These are phyloP conservation scores for Gasteruption jaculator DNA, from an alignment of 2,888 invertebrate species.

Conservation along the genomic window DNA sequence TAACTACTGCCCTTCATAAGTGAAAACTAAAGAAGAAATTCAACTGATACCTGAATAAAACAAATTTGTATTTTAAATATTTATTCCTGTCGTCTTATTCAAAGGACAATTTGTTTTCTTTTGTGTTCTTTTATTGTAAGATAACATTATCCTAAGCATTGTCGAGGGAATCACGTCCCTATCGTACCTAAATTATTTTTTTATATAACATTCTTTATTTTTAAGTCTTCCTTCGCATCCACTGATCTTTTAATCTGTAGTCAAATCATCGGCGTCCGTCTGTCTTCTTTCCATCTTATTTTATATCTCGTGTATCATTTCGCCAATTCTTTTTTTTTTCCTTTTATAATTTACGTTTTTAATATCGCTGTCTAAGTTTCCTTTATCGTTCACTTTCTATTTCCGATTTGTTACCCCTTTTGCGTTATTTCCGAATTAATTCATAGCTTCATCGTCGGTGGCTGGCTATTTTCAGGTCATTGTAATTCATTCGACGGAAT, in stretches of 20 bases:
- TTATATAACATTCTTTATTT: slow-evolving; percentile 49
- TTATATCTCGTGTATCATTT: slow-evolving; percentile 6
- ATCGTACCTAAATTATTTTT: slow-evolving; percentile 50
- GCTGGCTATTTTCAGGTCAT: too few species aligned
- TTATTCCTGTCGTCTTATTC: slow-evolving; percentile 49
- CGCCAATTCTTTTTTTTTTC: too few species aligned
- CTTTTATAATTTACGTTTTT: slow-evolving; percentile 15
- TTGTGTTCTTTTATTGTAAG: slow-evolving; percentile 52
- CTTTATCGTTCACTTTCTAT: slow-evolving; percentile 15
- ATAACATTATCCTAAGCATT: slow-evolving; percentile 52
- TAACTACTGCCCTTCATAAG: too few species aligned
- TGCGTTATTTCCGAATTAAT: too few species aligned
- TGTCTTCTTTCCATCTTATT: slow-evolving; percentile 17
- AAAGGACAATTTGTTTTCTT: slow-evolving; percentile 51
- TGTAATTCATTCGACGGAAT: too few species aligned
- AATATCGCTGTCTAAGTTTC: slow-evolving; percentile 19
- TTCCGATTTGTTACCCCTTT: too few species aligned
- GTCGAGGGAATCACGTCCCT: slow-evolving; percentile 43
- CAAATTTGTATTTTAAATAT: slow-evolving; percentile 49
- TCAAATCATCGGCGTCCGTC: slow-evolving; percentile 24
- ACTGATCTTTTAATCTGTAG: slow-evolving; percentile 40
- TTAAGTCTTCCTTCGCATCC: slow-evolving; percentile 40
- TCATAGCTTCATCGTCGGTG: too few species aligned
- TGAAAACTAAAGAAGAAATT: too few species aligned
- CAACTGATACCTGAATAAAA: slow-evolving; percentile 19